phyloP scores from a whole-genome alignment of 2,888 invertebrate genomes.

The Petrolisthes cinctipes region DNA sequence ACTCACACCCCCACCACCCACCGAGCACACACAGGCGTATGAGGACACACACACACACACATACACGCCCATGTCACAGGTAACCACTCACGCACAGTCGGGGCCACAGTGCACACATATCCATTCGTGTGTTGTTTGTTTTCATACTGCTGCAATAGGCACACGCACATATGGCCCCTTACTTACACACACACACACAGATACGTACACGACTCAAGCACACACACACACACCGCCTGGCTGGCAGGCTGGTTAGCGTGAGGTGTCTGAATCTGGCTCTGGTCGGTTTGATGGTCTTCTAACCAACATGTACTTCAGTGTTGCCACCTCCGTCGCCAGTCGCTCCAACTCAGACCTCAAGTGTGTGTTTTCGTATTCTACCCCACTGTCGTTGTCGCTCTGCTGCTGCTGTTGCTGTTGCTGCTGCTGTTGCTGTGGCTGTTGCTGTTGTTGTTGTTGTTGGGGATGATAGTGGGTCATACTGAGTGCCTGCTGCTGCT shows the following conservation, averaged over 20 bases:
- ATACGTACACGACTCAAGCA: not conserved
- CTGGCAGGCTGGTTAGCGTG: constrained; percentile 39
- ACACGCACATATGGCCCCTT: constrained; percentile 22
- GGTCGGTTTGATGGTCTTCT: constrained; percentile 52
- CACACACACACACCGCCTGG: not conserved
- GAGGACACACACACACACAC: not conserved
- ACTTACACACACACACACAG: not conserved
- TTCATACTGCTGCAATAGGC: constrained; percentile 4
- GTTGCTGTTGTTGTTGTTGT: not conserved
- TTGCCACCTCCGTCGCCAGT: constrained; percentile 91
- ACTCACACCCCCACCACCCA: constrained; percentile 26
- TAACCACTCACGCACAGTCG: constrained; percentile 15
- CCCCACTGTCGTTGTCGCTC: constrained; percentile 25
- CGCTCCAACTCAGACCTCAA: constrained; percentile 81
- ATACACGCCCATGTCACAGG: constrained; percentile 38
- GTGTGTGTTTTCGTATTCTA: constrained; percentile 61
- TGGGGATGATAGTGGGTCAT: constrained; percentile 28
- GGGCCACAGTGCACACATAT: not conserved
- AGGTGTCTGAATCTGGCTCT: constrained; percentile 55
- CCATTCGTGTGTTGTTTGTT: not conserved
- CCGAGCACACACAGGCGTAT: constrained; percentile 31
- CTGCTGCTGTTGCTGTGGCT: not conserved
- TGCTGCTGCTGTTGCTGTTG: constrained; percentile 22
- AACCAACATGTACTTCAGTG: constrained; percentile 76
- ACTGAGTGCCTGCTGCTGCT: constrained; percentile 15